Conservation (phyloP, 2,113 vertebrate genomes). For the Psilopsiagon aurifrons region DNA sequence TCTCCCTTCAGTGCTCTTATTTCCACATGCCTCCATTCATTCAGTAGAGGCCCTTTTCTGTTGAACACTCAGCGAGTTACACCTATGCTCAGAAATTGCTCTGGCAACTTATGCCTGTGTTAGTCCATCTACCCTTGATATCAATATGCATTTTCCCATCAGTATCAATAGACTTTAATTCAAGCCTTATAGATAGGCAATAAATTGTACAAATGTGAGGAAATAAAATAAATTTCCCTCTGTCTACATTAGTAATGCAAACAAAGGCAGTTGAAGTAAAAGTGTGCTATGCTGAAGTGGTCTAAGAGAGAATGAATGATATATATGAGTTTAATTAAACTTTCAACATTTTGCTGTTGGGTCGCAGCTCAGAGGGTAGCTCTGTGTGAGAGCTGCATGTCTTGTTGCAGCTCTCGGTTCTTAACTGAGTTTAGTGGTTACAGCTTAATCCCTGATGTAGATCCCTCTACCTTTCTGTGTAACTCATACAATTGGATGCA, state of each 20-base stretch:
- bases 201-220: background rate
- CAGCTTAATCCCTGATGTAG: background rate
- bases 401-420: background rate
- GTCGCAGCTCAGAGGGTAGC: background rate
- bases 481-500: background rate
- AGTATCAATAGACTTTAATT: background rate
- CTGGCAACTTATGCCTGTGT: background rate
- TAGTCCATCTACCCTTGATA: background rate
- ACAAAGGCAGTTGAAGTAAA: background rate
- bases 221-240: background rate
- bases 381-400: background rate
- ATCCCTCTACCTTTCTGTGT: background rate
- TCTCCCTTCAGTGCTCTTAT: background rate
- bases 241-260: background rate
- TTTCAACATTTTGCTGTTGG: background rate
- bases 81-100: background rate
- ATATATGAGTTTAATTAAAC: background rate
- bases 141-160: background rate
- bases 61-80: background rate
- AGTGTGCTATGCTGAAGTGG: background rate
- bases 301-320: background rate
- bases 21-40: background rate
- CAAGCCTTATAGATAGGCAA: background rate
- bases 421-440: background rate
- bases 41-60: background rate